Conservation (phyloP, 2,797 vertebrate genomes). For the Anomalospiza imberbis region DNA sequence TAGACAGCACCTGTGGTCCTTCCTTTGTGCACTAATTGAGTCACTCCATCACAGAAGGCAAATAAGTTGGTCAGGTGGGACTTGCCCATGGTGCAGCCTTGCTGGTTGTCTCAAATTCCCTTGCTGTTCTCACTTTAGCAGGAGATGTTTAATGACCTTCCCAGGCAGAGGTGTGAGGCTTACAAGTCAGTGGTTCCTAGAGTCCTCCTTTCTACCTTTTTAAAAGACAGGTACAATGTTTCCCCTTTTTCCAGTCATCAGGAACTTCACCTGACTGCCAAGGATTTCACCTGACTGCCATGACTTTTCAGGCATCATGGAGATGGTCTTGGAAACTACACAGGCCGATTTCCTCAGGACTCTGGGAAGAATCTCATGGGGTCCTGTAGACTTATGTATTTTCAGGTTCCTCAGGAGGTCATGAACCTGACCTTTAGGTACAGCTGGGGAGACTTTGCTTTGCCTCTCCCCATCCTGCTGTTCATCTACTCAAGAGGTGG, state of each 20-base stretch:
- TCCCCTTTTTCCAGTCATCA: background rate
- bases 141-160: background rate
- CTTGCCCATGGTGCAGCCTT: background rate
- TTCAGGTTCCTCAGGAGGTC: background rate
- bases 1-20: no score
- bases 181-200: background rate
- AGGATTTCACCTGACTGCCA: background rate
- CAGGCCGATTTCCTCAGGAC: background rate
- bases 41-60: background rate
- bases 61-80: fast-evolving
- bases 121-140: background rate
- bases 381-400: background rate
- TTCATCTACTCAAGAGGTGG: no score
- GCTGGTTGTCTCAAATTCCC: background rate
- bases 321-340: background rate
- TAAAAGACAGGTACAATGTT: background rate
- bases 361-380: background rate
- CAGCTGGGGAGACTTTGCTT: background rate
- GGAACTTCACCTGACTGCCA: background rate
- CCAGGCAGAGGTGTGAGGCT: background rate
- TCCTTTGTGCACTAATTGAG: background rate
- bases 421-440: background rate
- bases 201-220: background rate
- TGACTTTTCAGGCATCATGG: background rate
- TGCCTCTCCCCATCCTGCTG: no score